Evolutionary conservation across 2,888 invertebrate genomes (phyloP), one percentile per base, ranked within the genome.

Genomic region (Pinctada fucata): DNA sequence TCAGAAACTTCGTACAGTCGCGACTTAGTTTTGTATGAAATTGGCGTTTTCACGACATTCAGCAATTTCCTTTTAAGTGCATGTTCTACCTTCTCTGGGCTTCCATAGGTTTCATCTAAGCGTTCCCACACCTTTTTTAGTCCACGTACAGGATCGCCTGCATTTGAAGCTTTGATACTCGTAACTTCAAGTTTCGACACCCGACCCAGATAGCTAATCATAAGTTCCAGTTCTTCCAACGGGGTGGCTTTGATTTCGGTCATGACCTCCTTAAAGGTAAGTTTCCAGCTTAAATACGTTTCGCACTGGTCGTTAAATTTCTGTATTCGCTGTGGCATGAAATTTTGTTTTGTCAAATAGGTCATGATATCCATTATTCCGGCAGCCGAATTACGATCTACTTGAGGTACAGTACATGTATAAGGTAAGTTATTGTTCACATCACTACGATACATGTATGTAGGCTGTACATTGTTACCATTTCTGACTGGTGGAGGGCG

Each of bases 51-150:
- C 31, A 31, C 31, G 31, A 31, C 31, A 76, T 51, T 65, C 3
- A n/a, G 8, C 31, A 76, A 76, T 50, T 76, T 76, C n/a, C 8
- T 76, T 47, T 76, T 72, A 16, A 72, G 8, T n/a, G 76, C 71
- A 8, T 13, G 16, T 13, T 64, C 72, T 4, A 76, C 52, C 31
- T 47, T 66, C 31, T 76, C 72, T n/a, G 76, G 72, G 67, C 47
- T 66, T 58, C 72, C 72, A 6, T 76, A 76, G 52, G 31, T 49
- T 49, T n/a, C 16, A 64, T 76, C 76, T 6, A 76, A n/a, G 8
- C 66, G 31, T 47, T 49, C 51, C 76, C 71, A 72, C 4, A 72
- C 76, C 1, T 2, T 10, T 31, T 2, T 66, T 2, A 72, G 66
- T 10, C 50, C 72, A 5, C 3, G 5, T 3, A 2, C 47, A n/a